Conservation (phyloP, 2,888 invertebrate genomes). For the Biston betularia region DNA sequence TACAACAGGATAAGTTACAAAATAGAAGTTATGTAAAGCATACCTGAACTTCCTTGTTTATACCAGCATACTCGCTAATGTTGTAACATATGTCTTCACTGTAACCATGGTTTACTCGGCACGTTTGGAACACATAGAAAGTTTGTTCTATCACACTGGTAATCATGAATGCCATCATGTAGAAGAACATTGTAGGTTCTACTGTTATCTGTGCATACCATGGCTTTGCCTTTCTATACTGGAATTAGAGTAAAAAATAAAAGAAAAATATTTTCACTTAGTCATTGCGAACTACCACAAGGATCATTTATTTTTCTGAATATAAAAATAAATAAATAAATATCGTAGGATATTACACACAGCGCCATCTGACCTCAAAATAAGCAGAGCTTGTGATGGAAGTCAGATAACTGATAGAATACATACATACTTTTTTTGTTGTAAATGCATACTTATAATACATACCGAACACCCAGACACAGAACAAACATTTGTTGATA, state of each 20-base stretch:
- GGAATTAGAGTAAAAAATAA: constrained; percentile 36
- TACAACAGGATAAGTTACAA: neutral
- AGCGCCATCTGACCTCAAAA: no score
- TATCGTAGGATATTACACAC: no score
- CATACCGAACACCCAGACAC: no score
- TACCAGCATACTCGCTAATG: constrained; percentile 81
- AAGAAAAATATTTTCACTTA: neutral
- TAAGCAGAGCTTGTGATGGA: no score
- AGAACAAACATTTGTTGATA: no score
- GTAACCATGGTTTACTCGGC: constrained; percentile 90
- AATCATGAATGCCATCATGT: constrained; percentile 95
- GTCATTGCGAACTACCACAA: no score
- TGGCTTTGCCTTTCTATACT: constrained; percentile 53
- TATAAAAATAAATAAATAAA: no score
- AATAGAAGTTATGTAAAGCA: neutral
- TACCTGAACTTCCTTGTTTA: constrained; percentile 90
- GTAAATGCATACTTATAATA: no score
- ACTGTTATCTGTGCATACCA: constrained; percentile 88
- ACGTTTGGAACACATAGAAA: constrained; percentile 92
- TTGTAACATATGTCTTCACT: constrained; percentile 89
- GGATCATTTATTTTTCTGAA: no score
- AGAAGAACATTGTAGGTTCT: constrained; percentile 95
- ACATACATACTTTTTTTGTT: no score
- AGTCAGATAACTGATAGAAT: no score
- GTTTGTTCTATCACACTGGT: constrained; percentile 93